Base-by-base conservation (phyloP, 1,140 invertebrate species). In the Zophobas atratus region DNA sequence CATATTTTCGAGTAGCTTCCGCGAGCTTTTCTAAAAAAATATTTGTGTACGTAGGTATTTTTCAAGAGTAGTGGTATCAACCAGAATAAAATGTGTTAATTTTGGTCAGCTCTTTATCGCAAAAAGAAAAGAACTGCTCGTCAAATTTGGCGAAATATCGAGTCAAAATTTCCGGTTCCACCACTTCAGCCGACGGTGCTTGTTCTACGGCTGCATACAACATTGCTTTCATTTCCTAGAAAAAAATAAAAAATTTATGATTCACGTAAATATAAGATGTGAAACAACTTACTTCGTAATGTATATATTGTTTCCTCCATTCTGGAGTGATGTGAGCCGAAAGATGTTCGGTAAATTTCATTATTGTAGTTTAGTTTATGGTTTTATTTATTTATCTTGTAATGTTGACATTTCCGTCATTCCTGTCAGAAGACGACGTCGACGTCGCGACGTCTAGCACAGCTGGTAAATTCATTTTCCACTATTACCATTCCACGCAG, bases 1-100 rank as follows among this genome's bases (percentile, higher is more conserved):
- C 95, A 89, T 95, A 99, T 88, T 98, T 98, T 78, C 98, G 90
- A 0, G 95, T 98, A 0, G 97, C 97, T 90, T 99, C 98, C 0
- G 98, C 97, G 80, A 99, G 90, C 88, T 99, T 99, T 90, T 99
- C 98, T 97, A 86, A 53, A 84, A 86, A 51, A 39, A 60, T 38
- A 2, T 51, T 41, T 36, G 46, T 72, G 48, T 53, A 1, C 72
- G 48, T 78, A 49, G 32, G 35, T 46, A 35, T 20, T 3, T 49
- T 49, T 48, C 5, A 49, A 8, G 8, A 57, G 33, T 2, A 5
- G 3, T 1, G 60, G 1, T 51, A 6, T 32, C 8, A n/a, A 96
- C 95, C 95, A 86, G 96, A 96, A 88, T 97, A 99, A 88, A 99
- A 99, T 71, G 96, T 98, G 84, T 98, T 98, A 55, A 99, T 98